Percentiles rank a stretch among this genome's conserved stretches.
phyloP scores from a whole-genome alignment of 2,888 invertebrate species.

The Tetrapedia diversipes region DNA sequence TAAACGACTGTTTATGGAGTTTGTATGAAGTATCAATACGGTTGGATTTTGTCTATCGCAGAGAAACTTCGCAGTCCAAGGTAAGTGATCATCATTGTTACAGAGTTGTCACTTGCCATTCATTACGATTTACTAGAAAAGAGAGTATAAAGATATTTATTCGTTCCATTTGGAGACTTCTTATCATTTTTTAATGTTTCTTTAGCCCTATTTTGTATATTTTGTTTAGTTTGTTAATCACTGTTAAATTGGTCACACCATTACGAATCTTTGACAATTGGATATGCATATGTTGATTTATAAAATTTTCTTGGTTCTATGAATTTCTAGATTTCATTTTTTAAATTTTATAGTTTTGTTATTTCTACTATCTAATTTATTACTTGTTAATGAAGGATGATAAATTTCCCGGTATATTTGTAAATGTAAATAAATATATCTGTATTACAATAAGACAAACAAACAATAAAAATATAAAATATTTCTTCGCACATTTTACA shows the following conservation, averaged over 20 bases:
- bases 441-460: neutral
- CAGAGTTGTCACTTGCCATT: neutral
- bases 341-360: neutral
- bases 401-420: neutral
- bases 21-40: constrained; percentile 63
- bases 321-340: neutral
- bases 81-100: constrained; percentile 57
- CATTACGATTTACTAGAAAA: neutral
- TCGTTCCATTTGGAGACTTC: constrained; percentile 8
- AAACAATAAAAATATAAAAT: neutral
- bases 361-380: neutral
- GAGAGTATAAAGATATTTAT: neutral
- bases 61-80: constrained; percentile 64
- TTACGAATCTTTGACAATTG: constrained; percentile 1
- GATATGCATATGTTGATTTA: neutral
- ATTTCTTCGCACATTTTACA: neutral
- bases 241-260: neutral
- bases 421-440: neutral
- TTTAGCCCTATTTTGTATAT: neutral
- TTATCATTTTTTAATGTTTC: constrained; percentile 3
- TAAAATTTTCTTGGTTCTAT: neutral
- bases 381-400: neutral
- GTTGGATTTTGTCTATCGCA: constrained; percentile 57
- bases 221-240: constrained; percentile 17
- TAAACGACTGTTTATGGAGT: constrained; percentile 60